Evolutionary conservation across 2,797 vertebrate genomes (phyloP), one percentile per base, ranked within the genome.

Genomic region (Notoglanidium macrostoma): DNA sequence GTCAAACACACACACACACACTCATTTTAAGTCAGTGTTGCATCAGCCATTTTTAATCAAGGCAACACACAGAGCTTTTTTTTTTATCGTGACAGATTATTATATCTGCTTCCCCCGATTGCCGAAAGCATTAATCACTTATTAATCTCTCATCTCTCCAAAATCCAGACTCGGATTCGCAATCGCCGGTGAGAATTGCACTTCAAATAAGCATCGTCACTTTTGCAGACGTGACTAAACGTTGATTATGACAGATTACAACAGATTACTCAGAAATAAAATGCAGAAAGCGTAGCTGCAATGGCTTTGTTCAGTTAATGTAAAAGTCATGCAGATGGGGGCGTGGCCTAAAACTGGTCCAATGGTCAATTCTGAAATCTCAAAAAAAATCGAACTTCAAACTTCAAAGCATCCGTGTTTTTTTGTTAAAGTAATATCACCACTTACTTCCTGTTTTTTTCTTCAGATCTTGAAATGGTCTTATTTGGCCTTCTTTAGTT

Each of bases 21-120:
- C 79, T 11, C 5, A 7, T 15, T 84, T 84, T 70, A 72, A 84
- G 49, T 84, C 51, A 72, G 83, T 72, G 83, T 84, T 84, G 51
- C 67, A 55, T 84, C 83, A 84, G 82, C 63, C 51, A 10, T 57
- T 84, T 84, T 72, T 70, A 83, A 83, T 70, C 8, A 7, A 12
- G n/a, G 49, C 11, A 72, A 5, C n/a, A 26, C 46, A 35, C 65
- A 55, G 32, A 35, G 11, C 14, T 54, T 15, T 15, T 65, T 46
- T 8, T 70, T n/a, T 23, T 11, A 12, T 3, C 44, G 29, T 15
- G 26, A 11, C 5, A 14, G 83, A 84, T 70, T 72, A 72, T 72
- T 70, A 44, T 57, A 54, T 72, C 29, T 72, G 49, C 70, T 74
- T 74, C 32, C 67, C 51, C 35, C 12, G 14, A 81, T 17, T 61